phyloP scores from a whole-genome alignment of 2,888 invertebrate genomes.

The Chymomyza procnemis region DNA sequence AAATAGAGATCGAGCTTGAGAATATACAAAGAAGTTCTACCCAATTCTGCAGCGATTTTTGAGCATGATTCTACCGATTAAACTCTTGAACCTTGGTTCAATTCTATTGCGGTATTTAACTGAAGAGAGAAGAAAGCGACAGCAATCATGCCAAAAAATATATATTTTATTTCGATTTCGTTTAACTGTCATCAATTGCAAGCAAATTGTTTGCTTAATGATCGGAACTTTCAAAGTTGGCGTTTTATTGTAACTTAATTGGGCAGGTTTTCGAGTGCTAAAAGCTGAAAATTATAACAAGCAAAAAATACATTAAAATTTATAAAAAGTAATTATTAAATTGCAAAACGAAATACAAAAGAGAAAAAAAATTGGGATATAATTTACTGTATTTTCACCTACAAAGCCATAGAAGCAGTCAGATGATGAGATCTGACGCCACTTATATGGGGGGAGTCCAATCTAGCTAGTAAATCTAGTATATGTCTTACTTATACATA shows the following conservation, averaged over 20 bases:
- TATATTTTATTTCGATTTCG: background rate
- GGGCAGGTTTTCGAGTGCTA: background rate
- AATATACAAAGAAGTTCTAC: too few species aligned
- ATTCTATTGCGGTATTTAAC: background rate
- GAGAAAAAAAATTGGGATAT: conserved; percentile 1
- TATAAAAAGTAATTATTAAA: conserved; percentile 54
- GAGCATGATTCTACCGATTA: too few species aligned
- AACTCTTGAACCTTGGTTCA: too few species aligned
- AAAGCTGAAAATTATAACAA: background rate
- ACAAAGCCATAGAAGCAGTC: conserved; percentile 39
- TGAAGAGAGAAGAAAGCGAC: background rate
- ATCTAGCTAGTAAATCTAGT: background rate
- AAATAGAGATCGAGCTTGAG: too few species aligned
- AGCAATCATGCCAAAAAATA: background rate
- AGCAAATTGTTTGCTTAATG: background rate
- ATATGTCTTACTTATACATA: too few species aligned
- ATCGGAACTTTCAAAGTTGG: conserved; percentile 17
- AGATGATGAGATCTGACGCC: background rate
- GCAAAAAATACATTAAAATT: background rate
- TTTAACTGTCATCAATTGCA: conserved; percentile 25
- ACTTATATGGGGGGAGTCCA: background rate
- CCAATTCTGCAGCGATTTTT: too few species aligned
- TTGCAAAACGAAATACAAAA: conserved; percentile 28
- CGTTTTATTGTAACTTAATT: conserved; percentile 11
- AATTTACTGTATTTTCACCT: conserved; percentile 64